Evolutionary conservation across 1,140 invertebrate species (phyloP).

Genomic region (Homalodisca vitripennis): DNA sequence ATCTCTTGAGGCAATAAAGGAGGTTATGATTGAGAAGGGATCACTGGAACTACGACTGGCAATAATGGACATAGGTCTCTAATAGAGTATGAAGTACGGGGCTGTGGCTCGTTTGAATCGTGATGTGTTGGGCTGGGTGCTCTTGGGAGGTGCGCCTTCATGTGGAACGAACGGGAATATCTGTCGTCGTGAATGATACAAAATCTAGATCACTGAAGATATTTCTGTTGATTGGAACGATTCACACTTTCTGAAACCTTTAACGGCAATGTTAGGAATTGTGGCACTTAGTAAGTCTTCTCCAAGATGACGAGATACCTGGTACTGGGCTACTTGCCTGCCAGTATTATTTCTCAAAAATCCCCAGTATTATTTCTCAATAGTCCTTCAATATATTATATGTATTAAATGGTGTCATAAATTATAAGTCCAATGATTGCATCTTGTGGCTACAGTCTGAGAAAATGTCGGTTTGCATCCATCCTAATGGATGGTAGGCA

Average conservation of each 20-base stretch:
- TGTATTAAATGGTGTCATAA: slow-evolving; percentile 46
- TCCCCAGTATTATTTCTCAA: slow-evolving; percentile 37
- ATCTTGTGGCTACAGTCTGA: slow-evolving; percentile 46
- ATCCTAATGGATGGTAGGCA: slow-evolving; percentile 41
- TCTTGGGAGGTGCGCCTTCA: slow-evolving; percentile 13
- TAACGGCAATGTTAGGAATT: slow-evolving; percentile 40
- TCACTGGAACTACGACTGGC: not conserved
- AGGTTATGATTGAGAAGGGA: not conserved
- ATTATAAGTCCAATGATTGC: slow-evolving; percentile 48
- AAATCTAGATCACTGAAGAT: slow-evolving; percentile 44
- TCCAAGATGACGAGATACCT: slow-evolving; percentile 44
- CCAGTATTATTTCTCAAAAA: slow-evolving; percentile 45
- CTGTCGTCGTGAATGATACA: slow-evolving; percentile 47
- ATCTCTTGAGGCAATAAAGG: not conserved
- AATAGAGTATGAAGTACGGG: not conserved
- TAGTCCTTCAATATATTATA: too few relatives aligned
- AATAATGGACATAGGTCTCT: not conserved
- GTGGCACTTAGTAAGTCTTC: slow-evolving; percentile 44
- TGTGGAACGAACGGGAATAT: slow-evolving; percentile 48
- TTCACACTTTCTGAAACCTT: slow-evolving; percentile 41
- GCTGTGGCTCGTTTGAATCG: not conserved
- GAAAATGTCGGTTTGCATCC: slow-evolving; percentile 44
- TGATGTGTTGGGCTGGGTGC: not conserved
- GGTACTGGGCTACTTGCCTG: slow-evolving; percentile 42
- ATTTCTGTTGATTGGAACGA: slow-evolving; percentile 42